A percentile compares a stretch with the other conserved stretches of the same genome.
These are phyloP conservation scores for Fratercula arctica DNA, from an alignment of 2,797 vertebrate genomes.

Conservation along the genomic window DNA sequence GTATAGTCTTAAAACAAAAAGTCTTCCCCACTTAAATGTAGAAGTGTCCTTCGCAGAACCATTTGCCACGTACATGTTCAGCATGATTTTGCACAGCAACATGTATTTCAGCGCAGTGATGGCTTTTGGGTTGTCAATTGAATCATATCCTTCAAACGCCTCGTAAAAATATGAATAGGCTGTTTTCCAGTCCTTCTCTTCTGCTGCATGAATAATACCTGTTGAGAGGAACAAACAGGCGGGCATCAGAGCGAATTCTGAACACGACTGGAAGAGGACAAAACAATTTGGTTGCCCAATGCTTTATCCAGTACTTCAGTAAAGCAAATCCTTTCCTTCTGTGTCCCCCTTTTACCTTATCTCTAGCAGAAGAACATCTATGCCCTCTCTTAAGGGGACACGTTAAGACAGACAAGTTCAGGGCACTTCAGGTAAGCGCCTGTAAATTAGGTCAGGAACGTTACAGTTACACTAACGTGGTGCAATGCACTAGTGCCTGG, in stretches of 20 bases:
- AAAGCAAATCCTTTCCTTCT: neutral
- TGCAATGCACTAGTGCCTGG: neutral
- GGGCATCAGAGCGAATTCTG: neutral
- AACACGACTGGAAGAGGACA: neutral
- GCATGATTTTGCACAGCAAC: constrained; percentile 99
- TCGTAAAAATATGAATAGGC: constrained; percentile 99
- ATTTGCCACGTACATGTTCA: constrained; percentile 85
- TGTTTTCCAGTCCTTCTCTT: constrained; percentile 99
- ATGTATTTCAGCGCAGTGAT: constrained; percentile 97
- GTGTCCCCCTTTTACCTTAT: neutral
- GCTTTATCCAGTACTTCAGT: neutral
- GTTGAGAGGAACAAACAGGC: neutral
- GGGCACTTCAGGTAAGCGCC: neutral
- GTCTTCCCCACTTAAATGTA: neutral
- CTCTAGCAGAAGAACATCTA: neutral
- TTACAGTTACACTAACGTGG: neutral
- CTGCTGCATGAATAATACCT: constrained; percentile 98
- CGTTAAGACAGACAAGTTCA: neutral
- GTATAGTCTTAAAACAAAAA: neutral
- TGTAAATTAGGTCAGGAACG: neutral
- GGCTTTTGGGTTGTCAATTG: constrained; percentile 94
- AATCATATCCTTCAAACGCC: constrained; percentile 97
- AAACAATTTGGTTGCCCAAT: neutral
- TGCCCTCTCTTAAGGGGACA: neutral
- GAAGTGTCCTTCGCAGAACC: neutral